Evolutionary conservation across 2,888 invertebrate species (phyloP).

Genomic region (Schrankia costaestrigalis): DNA sequence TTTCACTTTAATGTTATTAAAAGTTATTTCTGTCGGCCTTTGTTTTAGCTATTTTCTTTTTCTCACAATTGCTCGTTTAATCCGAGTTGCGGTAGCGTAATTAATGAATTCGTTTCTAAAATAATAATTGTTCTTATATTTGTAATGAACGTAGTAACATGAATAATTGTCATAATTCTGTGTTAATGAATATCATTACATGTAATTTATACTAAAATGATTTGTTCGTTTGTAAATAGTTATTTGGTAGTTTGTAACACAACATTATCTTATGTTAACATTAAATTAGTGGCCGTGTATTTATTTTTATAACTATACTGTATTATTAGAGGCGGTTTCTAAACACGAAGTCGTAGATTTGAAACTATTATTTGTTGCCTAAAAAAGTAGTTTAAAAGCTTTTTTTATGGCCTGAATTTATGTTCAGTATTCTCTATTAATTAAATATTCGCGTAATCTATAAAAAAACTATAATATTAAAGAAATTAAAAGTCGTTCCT

Average conservation of each 20-base stretch:
- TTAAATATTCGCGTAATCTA: too few species aligned
- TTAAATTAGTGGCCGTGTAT: too few species aligned
- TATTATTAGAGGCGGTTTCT: too few species aligned
- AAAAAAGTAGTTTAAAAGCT: too few species aligned
- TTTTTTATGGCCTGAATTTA: too few species aligned
- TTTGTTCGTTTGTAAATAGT: constrained; percentile 12
- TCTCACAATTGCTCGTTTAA: constrained; percentile 17
- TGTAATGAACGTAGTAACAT: constrained; percentile 29
- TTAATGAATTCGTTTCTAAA: constrained; percentile 28
- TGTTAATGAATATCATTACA: constrained; percentile 24
- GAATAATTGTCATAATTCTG: constrained; percentile 30
- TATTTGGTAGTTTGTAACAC: neutral
- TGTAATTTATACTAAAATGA: constrained; percentile 27
- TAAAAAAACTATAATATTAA: too few species aligned
- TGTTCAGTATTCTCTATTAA: too few species aligned
- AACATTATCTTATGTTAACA: neutral
- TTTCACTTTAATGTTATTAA: constrained; percentile 19
- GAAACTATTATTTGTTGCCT: too few species aligned
- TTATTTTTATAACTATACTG: too few species aligned
- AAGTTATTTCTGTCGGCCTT: too few species aligned
- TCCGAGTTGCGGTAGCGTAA: constrained; percentile 15
- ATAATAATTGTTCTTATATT: constrained; percentile 32
- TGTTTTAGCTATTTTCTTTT: constrained; percentile 15
- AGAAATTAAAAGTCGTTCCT: too few species aligned
- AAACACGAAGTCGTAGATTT: too few species aligned